A percentile compares a stretch with the other conserved stretches of the same genome.
phyloP scores from a whole-genome alignment of 2,113 vertebrate genomes.

The Orcinus orca region DNA sequence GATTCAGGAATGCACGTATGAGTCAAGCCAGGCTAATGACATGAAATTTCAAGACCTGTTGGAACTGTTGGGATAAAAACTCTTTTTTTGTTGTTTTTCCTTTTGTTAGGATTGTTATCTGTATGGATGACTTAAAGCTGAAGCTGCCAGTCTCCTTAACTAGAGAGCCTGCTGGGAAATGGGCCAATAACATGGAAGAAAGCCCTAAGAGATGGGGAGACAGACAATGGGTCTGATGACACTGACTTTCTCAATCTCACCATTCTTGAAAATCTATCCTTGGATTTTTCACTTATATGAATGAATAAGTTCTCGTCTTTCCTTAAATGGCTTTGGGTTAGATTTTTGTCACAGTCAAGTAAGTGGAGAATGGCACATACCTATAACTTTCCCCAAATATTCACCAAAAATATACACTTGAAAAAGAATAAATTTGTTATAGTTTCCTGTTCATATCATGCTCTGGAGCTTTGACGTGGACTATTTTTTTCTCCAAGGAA shows the following conservation, averaged over 20 bases:
- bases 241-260: background rate
- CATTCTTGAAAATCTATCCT: background rate
- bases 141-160: background rate
- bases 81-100: background rate
- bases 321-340: background rate
- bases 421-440: background rate
- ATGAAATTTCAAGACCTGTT: background rate
- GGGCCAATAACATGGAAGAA: background rate
- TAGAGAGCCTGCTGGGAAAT: background rate
- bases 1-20: background rate
- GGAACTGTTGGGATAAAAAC: background rate
- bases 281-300: background rate
- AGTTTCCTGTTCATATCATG: background rate
- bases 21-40: background rate
- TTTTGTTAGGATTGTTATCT: background rate
- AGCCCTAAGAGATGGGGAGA: background rate
- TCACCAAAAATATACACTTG: background rate
- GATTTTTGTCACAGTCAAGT: background rate
- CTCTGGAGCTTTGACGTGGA: background rate
- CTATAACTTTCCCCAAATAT: background rate
- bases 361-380: background rate
- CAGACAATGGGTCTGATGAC: background rate
- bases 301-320: background rate
- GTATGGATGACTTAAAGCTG: background rate
- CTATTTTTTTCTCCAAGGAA: background rate